Percentiles rank a stretch among this genome's conserved stretches.
phyloP scores from a whole-genome alignment of 2,797 vertebrate genomes.

The Etheostoma nigrum region DNA sequence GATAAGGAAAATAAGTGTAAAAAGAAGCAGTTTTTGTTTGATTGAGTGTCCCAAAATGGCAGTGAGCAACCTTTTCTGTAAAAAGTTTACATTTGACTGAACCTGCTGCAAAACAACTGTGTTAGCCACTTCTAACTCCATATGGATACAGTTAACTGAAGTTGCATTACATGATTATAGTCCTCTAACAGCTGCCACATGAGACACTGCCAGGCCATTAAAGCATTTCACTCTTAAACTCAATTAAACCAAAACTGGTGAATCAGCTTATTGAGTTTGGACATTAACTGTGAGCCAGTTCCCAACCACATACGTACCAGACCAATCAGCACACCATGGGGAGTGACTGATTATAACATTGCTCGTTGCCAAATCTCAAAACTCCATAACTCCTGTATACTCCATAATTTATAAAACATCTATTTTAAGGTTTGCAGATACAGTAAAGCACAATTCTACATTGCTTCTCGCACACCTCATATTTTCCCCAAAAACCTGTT shows the following conservation, averaged over 20 bases:
- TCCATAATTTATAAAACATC: neutral
- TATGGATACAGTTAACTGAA: conserved; percentile 45
- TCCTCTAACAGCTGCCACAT: conserved; percentile 54
- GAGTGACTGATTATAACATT: neutral
- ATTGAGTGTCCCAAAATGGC: conserved; percentile 2
- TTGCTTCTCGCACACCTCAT: neutral
- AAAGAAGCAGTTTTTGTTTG: conserved; percentile 14
- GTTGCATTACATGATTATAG: conserved; percentile 48
- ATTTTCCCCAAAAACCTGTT: neutral
- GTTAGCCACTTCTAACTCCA: conserved; percentile 29
- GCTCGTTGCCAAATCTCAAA: neutral
- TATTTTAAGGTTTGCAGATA: neutral
- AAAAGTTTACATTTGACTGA: conserved; percentile 14
- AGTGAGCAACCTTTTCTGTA: neutral
- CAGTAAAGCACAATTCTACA: conserved; percentile 4
- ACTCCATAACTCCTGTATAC: neutral
- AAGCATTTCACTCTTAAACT: conserved; percentile 55
- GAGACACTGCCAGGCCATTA: conserved; percentile 67
- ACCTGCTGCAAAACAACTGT: conserved; percentile 29
- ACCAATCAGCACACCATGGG: conserved; percentile 9
- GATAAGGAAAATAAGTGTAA: no score
- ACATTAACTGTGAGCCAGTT: conserved; percentile 27
- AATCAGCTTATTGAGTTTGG: conserved; percentile 59
- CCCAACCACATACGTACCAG: conserved; percentile 9
- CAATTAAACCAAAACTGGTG: conserved; percentile 56